A percentile compares a stretch with the other conserved stretches of the same genome.
Conservation (phyloP, 2,888 invertebrate genomes). For the Palloptera scutellata region DNA sequence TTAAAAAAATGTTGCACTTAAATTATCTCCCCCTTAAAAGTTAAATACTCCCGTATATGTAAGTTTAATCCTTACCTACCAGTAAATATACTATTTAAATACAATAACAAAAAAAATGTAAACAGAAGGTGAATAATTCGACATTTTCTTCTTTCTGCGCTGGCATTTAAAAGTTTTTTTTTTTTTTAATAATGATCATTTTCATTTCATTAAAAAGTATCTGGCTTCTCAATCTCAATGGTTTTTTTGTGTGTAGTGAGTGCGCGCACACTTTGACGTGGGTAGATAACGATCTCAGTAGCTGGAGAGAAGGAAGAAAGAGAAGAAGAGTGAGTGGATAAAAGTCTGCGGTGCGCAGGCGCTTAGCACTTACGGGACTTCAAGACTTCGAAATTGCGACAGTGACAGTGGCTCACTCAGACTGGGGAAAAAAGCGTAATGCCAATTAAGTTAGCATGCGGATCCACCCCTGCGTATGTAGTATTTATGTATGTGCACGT, state of each 20-base stretch:
- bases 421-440: constrained; percentile 33
- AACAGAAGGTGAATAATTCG: constrained; percentile 5
- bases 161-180: constrained; percentile 20
- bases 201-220: constrained; percentile 55
- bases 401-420: constrained; percentile 7
- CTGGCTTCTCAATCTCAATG: constrained; percentile 2
- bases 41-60: not conserved
- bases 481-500: not conserved
- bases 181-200: constrained; percentile 58
- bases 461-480: constrained; percentile 5
- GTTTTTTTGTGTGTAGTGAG: constrained; percentile 20
- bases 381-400: constrained; percentile 39
- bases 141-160: not conserved
- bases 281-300: constrained; percentile 37
- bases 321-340: too few species aligned
- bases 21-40: constrained; percentile 34
- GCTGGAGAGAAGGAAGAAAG: too few species aligned
- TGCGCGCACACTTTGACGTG: constrained; percentile 28
- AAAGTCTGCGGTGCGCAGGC: constrained; percentile 3
- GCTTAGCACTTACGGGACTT: constrained; percentile 26
- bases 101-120: constrained; percentile 17
- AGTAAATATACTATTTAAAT: constrained; percentile 12
- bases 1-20: constrained; percentile 56
- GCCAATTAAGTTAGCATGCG: constrained; percentile 31
- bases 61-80: constrained; percentile 14